A percentile compares a stretch with the other conserved stretches of the same genome.
phyloP scores from a whole-genome alignment of 2,888 invertebrate genomes.

The Drosophila niveifrons region DNA sequence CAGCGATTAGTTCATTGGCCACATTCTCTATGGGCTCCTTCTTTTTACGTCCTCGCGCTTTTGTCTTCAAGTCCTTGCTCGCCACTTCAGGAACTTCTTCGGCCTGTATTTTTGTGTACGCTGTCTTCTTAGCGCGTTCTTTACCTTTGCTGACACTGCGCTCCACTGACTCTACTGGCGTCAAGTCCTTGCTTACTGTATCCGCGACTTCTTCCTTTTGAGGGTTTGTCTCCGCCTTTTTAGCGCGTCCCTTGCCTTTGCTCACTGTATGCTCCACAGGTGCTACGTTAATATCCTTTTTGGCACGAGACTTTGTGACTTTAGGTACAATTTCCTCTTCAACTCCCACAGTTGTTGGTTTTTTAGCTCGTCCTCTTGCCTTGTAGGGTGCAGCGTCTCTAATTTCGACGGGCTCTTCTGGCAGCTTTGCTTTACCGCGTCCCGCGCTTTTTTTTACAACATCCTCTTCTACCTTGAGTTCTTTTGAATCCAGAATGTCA shows the following conservation, averaged over 20 bases:
- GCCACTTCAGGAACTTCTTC: not conserved
- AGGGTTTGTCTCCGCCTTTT: conserved; percentile 34
- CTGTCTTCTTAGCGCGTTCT: not conserved
- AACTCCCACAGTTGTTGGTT: conserved; percentile 17
- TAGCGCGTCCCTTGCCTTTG: conserved; percentile 32
- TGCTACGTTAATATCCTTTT: conserved; percentile 28
- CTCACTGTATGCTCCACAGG: conserved; percentile 4
- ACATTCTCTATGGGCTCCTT: conserved; percentile 37
- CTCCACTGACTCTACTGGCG: not conserved
- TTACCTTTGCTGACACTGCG: not conserved
- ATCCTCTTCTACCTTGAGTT: not conserved
- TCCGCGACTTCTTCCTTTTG: conserved; percentile 14
- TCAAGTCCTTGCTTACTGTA: not conserved
- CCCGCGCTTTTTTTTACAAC: conserved; percentile 23
- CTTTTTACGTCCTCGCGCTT: conserved; percentile 48
- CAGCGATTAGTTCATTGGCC: not conserved
- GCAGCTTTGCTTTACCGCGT: conserved; percentile 24
- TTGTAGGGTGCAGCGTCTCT: conserved; percentile 27
- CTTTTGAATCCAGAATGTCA: not conserved
- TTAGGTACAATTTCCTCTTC: conserved; percentile 24
- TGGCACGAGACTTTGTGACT: conserved; percentile 37
- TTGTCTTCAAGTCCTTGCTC: conserved; percentile 22
- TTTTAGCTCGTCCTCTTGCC: conserved; percentile 52
- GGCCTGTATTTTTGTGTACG: not conserved
- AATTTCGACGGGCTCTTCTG: conserved; percentile 10